A percentile compares a stretch with the other conserved stretches of the same genome.
Evolutionary conservation across 1,140 invertebrate genomes (phyloP).

Genomic region (Diabrotica undecimpunctata): DNA sequence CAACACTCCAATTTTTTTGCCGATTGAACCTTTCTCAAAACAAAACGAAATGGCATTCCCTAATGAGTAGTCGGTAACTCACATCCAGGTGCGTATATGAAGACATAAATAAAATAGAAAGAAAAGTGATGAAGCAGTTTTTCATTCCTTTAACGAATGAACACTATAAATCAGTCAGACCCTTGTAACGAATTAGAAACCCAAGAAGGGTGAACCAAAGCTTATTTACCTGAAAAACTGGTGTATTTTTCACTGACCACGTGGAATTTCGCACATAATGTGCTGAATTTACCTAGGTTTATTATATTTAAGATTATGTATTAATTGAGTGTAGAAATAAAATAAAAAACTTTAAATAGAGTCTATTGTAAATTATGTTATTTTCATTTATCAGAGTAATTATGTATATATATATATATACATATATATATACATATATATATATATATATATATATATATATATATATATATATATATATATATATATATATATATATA

Average conservation of each 20-base stretch:
- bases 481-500: too few relatives aligned
- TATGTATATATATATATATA: too few relatives aligned
- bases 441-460: too few relatives aligned
- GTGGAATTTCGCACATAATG: neutral
- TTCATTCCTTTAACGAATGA: slow-evolving; percentile 2
- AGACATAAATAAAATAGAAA: slow-evolving; percentile 3
- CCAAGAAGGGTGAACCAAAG: neutral
- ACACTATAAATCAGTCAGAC: neutral
- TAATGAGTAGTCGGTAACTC: neutral
- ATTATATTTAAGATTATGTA: too few relatives aligned
- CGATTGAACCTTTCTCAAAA: neutral
- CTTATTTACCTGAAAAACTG: neutral
- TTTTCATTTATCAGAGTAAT: too few relatives aligned
- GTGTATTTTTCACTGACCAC: slow-evolving; percentile 2
- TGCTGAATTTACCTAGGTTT: neutral
- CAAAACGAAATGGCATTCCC: neutral
- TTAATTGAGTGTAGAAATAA: too few relatives aligned
- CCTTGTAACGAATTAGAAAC: neutral
- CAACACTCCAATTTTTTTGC: neutral
- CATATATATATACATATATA: too few relatives aligned
- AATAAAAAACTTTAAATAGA: too few relatives aligned
- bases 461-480: too few relatives aligned
- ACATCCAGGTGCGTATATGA: neutral
- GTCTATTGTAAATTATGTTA: too few relatives aligned
- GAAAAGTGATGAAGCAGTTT: neutral